Evolutionary conservation across 53 echinoderm and acorn worm genomes (phyloP), one percentile per base, ranked within the genome.

Genomic region (Pentamera pediparva): DNA sequence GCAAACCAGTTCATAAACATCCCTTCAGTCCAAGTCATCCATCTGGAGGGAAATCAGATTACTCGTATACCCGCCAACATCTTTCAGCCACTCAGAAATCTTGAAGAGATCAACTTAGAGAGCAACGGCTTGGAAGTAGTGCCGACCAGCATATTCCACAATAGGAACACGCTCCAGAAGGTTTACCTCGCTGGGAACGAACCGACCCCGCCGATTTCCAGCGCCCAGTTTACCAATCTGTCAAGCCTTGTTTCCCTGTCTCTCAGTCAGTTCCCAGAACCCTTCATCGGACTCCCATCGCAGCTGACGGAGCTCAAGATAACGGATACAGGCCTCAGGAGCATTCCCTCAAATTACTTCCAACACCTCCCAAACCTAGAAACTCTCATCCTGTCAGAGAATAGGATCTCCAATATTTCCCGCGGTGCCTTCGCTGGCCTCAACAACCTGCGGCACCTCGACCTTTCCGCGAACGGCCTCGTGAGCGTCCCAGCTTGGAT

Each of bases 11-110:
- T 96, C 59, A 25, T 55, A 7, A 78, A 87, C 34, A 69, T 82
- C 39, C 13, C 56, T 69, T 37, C 65, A 6, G 63, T 91, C n/a
- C 71, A 88, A 63, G 77, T 82, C 21, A 80, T 96, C 38, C 59
- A 87, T 39, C 59, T 96, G 21, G 76, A 85, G 41, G 86, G 84
- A 53, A 96, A 96, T 52, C 61, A 70, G 45, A 70, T 96, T 6
- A 80, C 60, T 4, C 65, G 19, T 47, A 38, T 88, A 12, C 83
- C 86, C 10, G 24, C 69, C 5, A 72, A 62, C n/a, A 45, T 91
- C 13, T 89, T 96, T 67, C 77, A 73, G 43, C 85, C 86, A 15
- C 80, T 96, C 5, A 5, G 25, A 34, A 83, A 85, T 20, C 61
- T 96, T 36, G 85, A 88, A 56, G 83, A 83, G 34, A 37, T 96